These are phyloP conservation scores for Aeoliscus strigatus DNA, from an alignment of 2,797 vertebrate species.

Conservation along the genomic window DNA sequence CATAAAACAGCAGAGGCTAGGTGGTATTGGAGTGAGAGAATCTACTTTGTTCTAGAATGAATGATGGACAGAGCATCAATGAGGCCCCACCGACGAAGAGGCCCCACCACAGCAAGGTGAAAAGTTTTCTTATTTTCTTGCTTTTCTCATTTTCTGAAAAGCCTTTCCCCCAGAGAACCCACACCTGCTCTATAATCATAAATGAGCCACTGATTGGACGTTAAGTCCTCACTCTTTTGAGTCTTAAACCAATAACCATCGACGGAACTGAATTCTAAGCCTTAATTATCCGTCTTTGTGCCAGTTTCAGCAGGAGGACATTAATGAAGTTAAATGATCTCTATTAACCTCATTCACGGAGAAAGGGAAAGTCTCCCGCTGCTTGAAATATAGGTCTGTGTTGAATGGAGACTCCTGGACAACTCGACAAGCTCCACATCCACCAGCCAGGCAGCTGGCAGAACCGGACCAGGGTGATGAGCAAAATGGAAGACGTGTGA, in stretches of 20 bases:
- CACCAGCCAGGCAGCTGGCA: slow-evolving; percentile 41
- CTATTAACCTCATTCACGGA: slow-evolving; percentile 40
- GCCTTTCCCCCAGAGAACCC: slow-evolving; percentile 10
- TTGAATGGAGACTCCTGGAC: slow-evolving; percentile 34
- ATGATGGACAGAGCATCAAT: slow-evolving; percentile 21
- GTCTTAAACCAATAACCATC: slow-evolving; percentile 29
- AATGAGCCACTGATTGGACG: slow-evolving; percentile 38
- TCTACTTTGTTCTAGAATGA: slow-evolving; percentile 24
- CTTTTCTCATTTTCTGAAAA: slow-evolving; percentile 1
- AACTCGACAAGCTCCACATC: slow-evolving; percentile 21
- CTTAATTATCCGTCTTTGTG: slow-evolving; percentile 40
- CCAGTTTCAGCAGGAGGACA: slow-evolving; percentile 34
- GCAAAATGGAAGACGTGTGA: slow-evolving; percentile 46
- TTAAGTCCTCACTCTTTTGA: slow-evolving; percentile 33
- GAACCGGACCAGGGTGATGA: slow-evolving; percentile 36
- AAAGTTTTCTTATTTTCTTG: slow-evolving; percentile 16
- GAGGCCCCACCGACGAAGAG: slow-evolving; percentile 10
- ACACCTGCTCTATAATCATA: slow-evolving; percentile 35
- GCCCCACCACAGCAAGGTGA: slow-evolving; percentile 12
- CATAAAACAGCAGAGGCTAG: slow-evolving; percentile 22
- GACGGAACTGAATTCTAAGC: slow-evolving; percentile 26
- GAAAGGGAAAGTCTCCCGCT: slow-evolving; percentile 25
- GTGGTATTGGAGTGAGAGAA: slow-evolving; percentile 27
- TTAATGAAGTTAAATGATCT: slow-evolving; percentile 52
- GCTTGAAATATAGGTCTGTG: slow-evolving; percentile 38